Evolutionary conservation across 2,888 invertebrate genomes (phyloP).

Genomic region (Protula sp.): DNA sequence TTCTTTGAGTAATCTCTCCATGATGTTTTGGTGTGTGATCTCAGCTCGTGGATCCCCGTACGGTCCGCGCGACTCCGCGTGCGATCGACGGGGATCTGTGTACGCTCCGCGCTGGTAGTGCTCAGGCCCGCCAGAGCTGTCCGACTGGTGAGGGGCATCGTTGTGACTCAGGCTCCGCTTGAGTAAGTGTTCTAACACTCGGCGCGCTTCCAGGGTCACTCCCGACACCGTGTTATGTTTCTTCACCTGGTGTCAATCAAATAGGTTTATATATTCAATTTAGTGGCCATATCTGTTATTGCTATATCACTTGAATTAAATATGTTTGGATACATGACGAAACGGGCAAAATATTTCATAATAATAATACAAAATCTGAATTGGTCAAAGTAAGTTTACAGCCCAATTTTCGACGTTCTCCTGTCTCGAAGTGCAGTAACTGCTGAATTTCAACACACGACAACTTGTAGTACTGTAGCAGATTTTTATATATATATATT

Average conservation of each 20-base stretch:
- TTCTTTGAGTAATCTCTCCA: not conserved
- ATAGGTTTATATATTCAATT: too few relatives aligned
- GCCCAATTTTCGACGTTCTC: too few relatives aligned
- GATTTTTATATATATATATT: too few relatives aligned
- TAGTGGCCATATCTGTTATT: too few relatives aligned
- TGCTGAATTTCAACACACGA: too few relatives aligned
- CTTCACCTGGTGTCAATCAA: slow-evolving; percentile 2
- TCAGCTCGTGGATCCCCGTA: not conserved
- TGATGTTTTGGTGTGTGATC: not conserved
- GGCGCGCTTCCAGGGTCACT: slow-evolving; percentile 23
- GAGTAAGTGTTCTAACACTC: slow-evolving; percentile 23
- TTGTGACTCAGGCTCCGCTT: slow-evolving; percentile 9
- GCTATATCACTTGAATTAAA: too few relatives aligned
- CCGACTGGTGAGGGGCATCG: slow-evolving; percentile 1
- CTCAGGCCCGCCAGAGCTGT: not conserved
- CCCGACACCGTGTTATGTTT: slow-evolving; percentile 5
- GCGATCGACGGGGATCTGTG: slow-evolving; percentile 1
- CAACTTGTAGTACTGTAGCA: too few relatives aligned
- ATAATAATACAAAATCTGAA: too few relatives aligned
- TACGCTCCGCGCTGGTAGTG: slow-evolving; percentile 1
- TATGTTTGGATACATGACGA: too few relatives aligned
- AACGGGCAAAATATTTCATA: too few relatives aligned
- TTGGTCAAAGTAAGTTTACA: too few relatives aligned
- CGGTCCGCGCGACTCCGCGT: slow-evolving; percentile 1
- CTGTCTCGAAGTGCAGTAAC: too few relatives aligned